Base-by-base conservation (phyloP, 2,888 invertebrate genomes). In the Melieria picta region DNA sequence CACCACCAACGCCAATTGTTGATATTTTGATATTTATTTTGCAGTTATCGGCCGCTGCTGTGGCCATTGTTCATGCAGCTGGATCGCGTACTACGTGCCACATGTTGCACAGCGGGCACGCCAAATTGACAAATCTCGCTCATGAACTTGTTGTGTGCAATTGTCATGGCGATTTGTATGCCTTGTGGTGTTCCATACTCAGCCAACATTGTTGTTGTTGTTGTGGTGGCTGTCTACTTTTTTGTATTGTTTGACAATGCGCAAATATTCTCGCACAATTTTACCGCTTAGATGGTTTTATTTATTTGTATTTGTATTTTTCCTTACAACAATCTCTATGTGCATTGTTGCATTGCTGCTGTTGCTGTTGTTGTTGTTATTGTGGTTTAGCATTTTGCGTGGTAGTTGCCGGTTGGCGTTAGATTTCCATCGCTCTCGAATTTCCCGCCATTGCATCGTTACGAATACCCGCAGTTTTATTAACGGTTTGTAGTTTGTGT, bases 401-500 rank as follows among this genome's bases (percentile, higher is more conserved):
- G 72, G 63, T 56, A 56, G 68, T 68, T 30, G 30, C 30, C 30
- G 79, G 81, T 82, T 82, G 81, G 81, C 81, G 82, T 82, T 81
- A 80, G 81, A 81, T 81, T 80, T 81, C 81, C 80, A 82, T 81
- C 81, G 80, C 77, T 68, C 72, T 71, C 65, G 50, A 60, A 64
- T 70, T 61, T 65, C 61, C 68, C 69, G 65, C 30, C 30, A 30
- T 30, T 1, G 30, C 30, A 30, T 30, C 30, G 30, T 30, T 30
- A 1, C 30, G 65, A 64, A 70, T 64, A 67, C 65, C 69, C 61
- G 72, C 66, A 68, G 70, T 72, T 67, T 77, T 79, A 77, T 81
- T 82, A 80, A 82, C 83, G 79, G 79, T 79, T 79, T 75, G 79
- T 81, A 78, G 80, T 82, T 82, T 78, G 76, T 73, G 79, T 81